These are phyloP conservation scores for Scomber colias DNA, from an alignment of 2,113 vertebrate species.

Conservation along the genomic window DNA sequence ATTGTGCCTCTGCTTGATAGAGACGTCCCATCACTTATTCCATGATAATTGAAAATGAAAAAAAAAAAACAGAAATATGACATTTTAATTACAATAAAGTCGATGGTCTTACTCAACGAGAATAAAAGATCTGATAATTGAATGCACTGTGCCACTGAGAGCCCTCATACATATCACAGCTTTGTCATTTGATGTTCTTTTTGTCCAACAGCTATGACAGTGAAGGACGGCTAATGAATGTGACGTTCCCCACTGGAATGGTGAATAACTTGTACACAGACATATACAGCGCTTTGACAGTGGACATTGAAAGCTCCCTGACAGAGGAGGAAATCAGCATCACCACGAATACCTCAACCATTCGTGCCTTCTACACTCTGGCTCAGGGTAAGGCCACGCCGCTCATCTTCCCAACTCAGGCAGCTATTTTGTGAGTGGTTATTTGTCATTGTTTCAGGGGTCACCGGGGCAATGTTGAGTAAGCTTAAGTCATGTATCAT, in stretches of 20 bases:
- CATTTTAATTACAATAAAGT: slow-evolving; percentile 74
- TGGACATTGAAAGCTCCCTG: slow-evolving; percentile 94
- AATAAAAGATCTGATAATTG: slow-evolving; percentile 61
- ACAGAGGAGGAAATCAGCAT: slow-evolving; percentile 96
- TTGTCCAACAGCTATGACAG: slow-evolving; percentile 91
- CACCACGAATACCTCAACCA: slow-evolving; percentile 93
- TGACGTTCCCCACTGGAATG: slow-evolving; percentile 96
- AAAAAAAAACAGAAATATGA: slow-evolving; percentile 39
- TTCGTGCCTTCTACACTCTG: slow-evolving; percentile 95
- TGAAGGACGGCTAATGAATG: slow-evolving; percentile 95
- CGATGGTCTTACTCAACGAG: slow-evolving; percentile 45
- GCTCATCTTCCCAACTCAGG: slow-evolving; percentile 21
- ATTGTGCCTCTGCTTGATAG: slow-evolving; percentile 42
- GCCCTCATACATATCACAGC: slow-evolving; percentile 46
- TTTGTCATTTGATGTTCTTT: slow-evolving; percentile 53
- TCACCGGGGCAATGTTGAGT: slow-evolving; percentile 74
- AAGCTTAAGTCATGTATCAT: slow-evolving; percentile 78
- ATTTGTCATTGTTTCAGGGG: slow-evolving; percentile 77
- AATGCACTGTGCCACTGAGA: slow-evolving; percentile 45
- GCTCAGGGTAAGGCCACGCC: slow-evolving; percentile 89
- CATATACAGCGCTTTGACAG: slow-evolving; percentile 91
- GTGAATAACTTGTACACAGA: slow-evolving; percentile 95
- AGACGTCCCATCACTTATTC: slow-evolving; percentile 35
- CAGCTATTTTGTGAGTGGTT: slow-evolving; percentile 44
- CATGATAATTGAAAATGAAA: slow-evolving; percentile 37